Evolutionary conservation across 2,797 vertebrate genomes (phyloP), one percentile per base, ranked within the genome.

Genomic region (Catharus ustulatus): DNA sequence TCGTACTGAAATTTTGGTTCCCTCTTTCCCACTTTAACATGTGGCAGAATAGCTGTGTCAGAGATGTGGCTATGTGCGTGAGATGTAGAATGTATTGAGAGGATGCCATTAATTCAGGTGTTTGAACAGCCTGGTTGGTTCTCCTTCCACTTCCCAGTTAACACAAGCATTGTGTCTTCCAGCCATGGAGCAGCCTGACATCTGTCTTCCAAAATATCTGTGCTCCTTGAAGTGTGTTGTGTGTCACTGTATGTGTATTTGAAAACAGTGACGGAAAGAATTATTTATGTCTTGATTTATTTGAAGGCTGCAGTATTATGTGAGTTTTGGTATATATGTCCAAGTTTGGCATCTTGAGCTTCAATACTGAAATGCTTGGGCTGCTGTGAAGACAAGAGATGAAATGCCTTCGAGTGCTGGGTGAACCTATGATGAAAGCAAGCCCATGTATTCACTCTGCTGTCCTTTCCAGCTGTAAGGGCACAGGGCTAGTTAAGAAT

Each of bases 11-110:
- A 27, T 15, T 57, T 59, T 13, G 5, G 3, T 5, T 20, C 3
- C 7, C 20, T 1, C 4, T 75, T 57, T 34, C 34, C 10, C 1
- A 0, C 7, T 21, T 11, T 1, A 34, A 6, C 1, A 0, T 0
- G 1, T 0, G 20, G 19, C 3, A n/a, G 1, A 1, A 1, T 8
- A 17, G 9, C 18, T 8, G 1, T 38, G 22, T 36, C 29, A 49
- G 87, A 57, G 58, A 43, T 20, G 4, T 15, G 71, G 11, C 15
- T 48, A 1, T 21, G 11, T 0, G 3, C 1, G 4, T 17, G 21
- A 55, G 18, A 10, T 54, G 23, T 32, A 10, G 30, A 40, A 48
- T 30, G 3, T 26, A 3, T 21, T 0, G 4, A 45, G 24, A n/a
- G 5, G 12, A 4, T 26, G 18, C 15, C 2, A 1, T n/a, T 23